Evolutionary conservation across 2,797 vertebrate genomes (phyloP).

Genomic region (Hippocampus kuda): DNA sequence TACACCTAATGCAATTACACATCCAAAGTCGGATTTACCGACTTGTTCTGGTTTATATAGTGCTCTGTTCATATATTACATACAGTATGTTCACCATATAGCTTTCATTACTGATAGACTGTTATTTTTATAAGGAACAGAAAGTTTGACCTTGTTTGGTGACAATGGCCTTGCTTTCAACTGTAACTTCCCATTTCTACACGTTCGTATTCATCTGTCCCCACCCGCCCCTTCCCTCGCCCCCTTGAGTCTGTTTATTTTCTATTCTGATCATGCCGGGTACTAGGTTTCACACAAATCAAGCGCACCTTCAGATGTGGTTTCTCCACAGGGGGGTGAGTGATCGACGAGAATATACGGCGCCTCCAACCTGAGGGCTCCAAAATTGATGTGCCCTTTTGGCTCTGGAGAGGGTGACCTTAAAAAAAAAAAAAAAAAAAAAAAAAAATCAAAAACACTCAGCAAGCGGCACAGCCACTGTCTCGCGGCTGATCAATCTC

Average conservation of each 20-base stretch:
- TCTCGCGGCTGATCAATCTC: slow-evolving; percentile 62
- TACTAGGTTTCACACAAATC: slow-evolving; percentile 59
- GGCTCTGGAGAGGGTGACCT: slow-evolving; percentile 67
- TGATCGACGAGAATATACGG: slow-evolving; percentile 59
- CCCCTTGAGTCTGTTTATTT: slow-evolving; percentile 44
- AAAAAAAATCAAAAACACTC: slow-evolving; percentile 52
- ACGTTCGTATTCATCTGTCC: slow-evolving; percentile 32
- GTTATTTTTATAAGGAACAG: not conserved
- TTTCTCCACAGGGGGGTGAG: slow-evolving; percentile 59
- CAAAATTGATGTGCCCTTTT: slow-evolving; percentile 75
- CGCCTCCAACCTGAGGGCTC: slow-evolving; percentile 61
- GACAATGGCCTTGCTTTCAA: slow-evolving; percentile 38
- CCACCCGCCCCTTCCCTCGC: slow-evolving; percentile 49
- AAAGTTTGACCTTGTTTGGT: slow-evolving; percentile 19
- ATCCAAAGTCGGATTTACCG: slow-evolving; percentile 11
- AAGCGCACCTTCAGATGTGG: slow-evolving; percentile 64
- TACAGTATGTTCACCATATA: not conserved
- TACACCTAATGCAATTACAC: slow-evolving; percentile 21
- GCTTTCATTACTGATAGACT: not conserved
- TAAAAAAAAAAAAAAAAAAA: slow-evolving; percentile 45
- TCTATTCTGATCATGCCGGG: slow-evolving; percentile 53
- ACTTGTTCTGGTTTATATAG: slow-evolving; percentile 1
- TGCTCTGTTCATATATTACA: too few relatives aligned
- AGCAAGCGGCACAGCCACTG: slow-evolving; percentile 51
- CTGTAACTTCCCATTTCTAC: slow-evolving; percentile 38